A percentile compares a stretch with the other conserved stretches of the same genome.
These are phyloP conservation scores for Leucoma salicis DNA, from an alignment of 2,888 invertebrate species.

Conservation along the genomic window DNA sequence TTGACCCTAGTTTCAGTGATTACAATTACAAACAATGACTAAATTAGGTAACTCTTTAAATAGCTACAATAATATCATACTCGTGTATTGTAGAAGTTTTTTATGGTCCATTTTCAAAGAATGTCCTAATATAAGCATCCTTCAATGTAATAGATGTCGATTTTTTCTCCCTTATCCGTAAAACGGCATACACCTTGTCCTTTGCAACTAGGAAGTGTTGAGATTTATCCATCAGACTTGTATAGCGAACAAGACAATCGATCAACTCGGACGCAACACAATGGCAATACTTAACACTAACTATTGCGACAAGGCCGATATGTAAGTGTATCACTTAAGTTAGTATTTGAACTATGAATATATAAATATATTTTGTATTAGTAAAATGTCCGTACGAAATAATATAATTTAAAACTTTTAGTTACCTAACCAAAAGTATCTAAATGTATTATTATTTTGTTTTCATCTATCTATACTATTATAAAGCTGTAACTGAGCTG, in stretches of 20 bases:
- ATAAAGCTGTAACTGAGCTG: no score
- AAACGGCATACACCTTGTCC: constrained; percentile 13
- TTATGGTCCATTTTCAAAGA: background rate
- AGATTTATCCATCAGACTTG: constrained; percentile 17
- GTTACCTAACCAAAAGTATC: no score
- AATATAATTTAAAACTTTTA: no score
- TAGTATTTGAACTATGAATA: constrained; percentile 17
- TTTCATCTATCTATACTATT: no score
- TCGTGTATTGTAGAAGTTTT: no score
- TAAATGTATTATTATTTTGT: no score
- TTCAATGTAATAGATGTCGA: constrained; percentile 11
- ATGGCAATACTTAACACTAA: constrained; percentile 24
- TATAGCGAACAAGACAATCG: constrained; percentile 28
- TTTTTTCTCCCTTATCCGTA: background rate
- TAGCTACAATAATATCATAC: no score
- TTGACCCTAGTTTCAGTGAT: no score
- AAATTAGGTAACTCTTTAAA: no score
- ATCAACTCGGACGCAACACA: constrained; percentile 33
- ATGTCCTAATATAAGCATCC: constrained; percentile 12
- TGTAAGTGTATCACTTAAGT: constrained; percentile 28
- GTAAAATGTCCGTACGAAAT: no score
- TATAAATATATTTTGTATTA: no score
- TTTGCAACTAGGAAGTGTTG: constrained; percentile 29
- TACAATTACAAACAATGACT: no score
- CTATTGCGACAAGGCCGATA: constrained; percentile 36